Percentiles rank a stretch among this genome's conserved stretches.
Evolutionary conservation across 2,797 vertebrate genomes (phyloP).

Genomic region (Eleutherodactylus coqui): DNA sequence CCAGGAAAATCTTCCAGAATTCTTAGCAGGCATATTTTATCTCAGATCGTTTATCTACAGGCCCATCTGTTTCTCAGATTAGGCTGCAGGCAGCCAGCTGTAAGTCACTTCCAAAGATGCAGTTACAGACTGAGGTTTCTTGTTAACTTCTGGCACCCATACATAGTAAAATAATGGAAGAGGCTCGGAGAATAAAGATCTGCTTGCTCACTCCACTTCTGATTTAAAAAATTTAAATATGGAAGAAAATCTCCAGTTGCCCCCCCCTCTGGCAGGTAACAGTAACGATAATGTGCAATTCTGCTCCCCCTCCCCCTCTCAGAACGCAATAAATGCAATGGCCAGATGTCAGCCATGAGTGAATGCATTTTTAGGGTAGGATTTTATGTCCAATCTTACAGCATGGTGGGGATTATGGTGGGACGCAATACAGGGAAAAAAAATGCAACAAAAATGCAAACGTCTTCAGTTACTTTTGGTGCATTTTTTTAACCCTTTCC

Average conservation of each 20-base stretch:
- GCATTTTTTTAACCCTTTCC: neutral
- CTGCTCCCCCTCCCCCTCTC: neutral
- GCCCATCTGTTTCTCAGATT: slow-evolving; percentile 58
- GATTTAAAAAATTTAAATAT: neutral
- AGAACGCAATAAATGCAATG: neutral
- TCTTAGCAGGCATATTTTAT: slow-evolving; percentile 52
- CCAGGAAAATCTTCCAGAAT: slow-evolving; percentile 42
- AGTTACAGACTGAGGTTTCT: slow-evolving; percentile 42
- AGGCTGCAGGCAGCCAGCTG: slow-evolving; percentile 57
- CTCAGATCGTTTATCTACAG: slow-evolving; percentile 44
- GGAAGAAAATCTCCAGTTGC: neutral
- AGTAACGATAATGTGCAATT: neutral
- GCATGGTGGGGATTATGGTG: no score
- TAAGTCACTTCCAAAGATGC: slow-evolving; percentile 51
- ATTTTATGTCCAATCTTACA: no score
- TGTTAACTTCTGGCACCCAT: slow-evolving; percentile 53
- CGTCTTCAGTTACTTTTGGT: no score
- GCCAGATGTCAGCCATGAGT: neutral
- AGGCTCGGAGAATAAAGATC: neutral
- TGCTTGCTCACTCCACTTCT: neutral
- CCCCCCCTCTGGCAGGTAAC: neutral
- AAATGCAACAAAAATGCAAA: no score
- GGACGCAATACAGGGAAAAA: no score
- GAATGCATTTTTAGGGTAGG: no score
- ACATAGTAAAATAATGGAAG: slow-evolving; percentile 48